Evolutionary conservation across 2,888 invertebrate species (phyloP).

Genomic region (Nomada hirtipes): DNA sequence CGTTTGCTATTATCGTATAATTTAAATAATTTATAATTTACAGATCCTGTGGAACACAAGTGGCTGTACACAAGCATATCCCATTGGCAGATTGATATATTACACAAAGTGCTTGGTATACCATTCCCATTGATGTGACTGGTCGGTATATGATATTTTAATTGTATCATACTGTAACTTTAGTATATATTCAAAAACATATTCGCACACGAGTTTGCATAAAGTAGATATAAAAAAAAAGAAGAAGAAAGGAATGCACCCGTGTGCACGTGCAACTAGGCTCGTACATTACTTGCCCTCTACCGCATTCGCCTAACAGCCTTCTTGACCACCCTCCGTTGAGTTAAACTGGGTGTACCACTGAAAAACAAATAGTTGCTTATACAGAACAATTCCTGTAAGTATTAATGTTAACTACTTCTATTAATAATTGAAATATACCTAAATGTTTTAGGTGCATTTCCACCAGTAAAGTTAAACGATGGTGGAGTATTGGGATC

Average conservation of each 20-base stretch:
- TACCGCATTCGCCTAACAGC: slow-evolving; percentile 83
- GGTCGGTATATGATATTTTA: slow-evolving; percentile 61
- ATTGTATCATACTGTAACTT: slow-evolving; percentile 65
- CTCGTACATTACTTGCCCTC: slow-evolving; percentile 50
- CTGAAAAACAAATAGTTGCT: slow-evolving; percentile 54
- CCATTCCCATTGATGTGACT: slow-evolving; percentile 70
- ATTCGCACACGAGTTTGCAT: slow-evolving; percentile 55
- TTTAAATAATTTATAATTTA: slow-evolving; percentile 82
- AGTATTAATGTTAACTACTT: not conserved
- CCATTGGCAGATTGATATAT: slow-evolving; percentile 71
- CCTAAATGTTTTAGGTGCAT: slow-evolving; percentile 83
- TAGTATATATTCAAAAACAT: slow-evolving; percentile 63
- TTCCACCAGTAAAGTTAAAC: slow-evolving; percentile 85
- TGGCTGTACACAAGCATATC: slow-evolving; percentile 77
- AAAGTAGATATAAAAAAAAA: slow-evolving; percentile 43
- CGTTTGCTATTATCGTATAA: slow-evolving; percentile 75
- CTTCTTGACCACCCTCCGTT: slow-evolving; percentile 84
- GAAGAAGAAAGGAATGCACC: slow-evolving; percentile 47
- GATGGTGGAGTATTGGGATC: slow-evolving; percentile 84
- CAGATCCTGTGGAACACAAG: slow-evolving; percentile 79
- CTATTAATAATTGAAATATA: slow-evolving; percentile 77
- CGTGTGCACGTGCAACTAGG: slow-evolving; percentile 56
- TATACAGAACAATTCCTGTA: not conserved
- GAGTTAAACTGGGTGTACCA: slow-evolving; percentile 70
- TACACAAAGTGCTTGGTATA: slow-evolving; percentile 77